Evolutionary conservation across 53 echinoderm and acorn worm species (phyloP).

Genomic region (Holothuria leucospilota): DNA sequence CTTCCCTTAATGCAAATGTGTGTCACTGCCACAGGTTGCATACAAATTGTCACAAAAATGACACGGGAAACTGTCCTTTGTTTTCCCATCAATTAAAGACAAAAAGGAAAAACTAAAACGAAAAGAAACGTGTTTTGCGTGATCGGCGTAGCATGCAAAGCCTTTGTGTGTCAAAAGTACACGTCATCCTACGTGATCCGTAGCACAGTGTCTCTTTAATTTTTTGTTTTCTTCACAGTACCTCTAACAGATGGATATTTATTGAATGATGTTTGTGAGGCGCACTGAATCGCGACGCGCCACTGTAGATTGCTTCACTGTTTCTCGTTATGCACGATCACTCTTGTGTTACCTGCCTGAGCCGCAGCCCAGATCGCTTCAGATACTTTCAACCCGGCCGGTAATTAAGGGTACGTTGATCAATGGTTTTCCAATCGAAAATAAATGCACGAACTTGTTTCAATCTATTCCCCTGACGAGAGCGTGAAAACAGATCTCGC

Average conservation of each 20-base stretch:
- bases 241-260: slow-evolving; percentile 48
- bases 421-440: slow-evolving; percentile 50
- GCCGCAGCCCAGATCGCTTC: slow-evolving; percentile 37
- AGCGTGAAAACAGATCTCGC: slow-evolving; percentile 47
- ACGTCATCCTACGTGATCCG: no score
- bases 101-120: no score
- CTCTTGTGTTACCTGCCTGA: slow-evolving; percentile 40
- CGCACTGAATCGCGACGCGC: slow-evolving; percentile 24
- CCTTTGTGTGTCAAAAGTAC: no score
- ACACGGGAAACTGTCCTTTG: no score
- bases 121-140: no score
- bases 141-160: no score
- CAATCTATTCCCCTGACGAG: slow-evolving; percentile 36
- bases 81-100: no score
- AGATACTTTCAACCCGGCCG: slow-evolving; percentile 35
- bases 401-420: slow-evolving; percentile 47
- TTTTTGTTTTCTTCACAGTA: slow-evolving; percentile 36
- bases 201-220: slow-evolving; percentile 18
- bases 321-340: slow-evolving; percentile 38
- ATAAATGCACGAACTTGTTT: slow-evolving; percentile 46
- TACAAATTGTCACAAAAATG: no score
- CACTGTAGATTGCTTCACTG: slow-evolving; percentile 11
- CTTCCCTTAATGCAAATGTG: no score
- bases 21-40: no score
- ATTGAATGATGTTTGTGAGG: slow-evolving; percentile 44